These are phyloP conservation scores for Muntiacus reevesi DNA, from an alignment of 2,113 vertebrate genomes.

Conservation along the genomic window DNA sequence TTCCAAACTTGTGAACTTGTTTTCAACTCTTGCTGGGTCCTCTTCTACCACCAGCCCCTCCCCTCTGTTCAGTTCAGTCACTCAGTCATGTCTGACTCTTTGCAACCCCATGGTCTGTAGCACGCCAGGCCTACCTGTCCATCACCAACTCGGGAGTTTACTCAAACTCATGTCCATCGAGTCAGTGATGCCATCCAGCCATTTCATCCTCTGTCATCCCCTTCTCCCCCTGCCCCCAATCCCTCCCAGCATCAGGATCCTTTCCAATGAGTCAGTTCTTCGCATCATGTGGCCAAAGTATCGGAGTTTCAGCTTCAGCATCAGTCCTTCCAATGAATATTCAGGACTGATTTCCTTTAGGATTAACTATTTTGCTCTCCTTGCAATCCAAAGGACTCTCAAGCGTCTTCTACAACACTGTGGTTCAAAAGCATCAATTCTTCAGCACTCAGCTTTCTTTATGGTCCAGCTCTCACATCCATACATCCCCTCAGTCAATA, in stretches of 20 bases:
- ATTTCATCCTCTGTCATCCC: neutral
- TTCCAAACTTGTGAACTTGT: neutral
- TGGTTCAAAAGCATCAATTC: neutral
- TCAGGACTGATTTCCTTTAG: neutral
- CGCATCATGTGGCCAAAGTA: neutral
- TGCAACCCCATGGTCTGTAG: neutral
- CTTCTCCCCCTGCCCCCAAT: neutral
- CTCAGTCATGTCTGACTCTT: neutral
- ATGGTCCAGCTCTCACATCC: neutral
- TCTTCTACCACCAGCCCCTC: neutral
- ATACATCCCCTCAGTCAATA: neutral
- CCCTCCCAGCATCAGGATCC: neutral
- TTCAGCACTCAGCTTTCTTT: neutral
- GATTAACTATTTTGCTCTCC: neutral
- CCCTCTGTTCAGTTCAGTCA: neutral
- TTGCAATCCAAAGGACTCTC: neutral
- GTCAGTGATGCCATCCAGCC: neutral
- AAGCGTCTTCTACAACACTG: neutral
- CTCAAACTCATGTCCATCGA: neutral
- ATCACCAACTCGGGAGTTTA: neutral
- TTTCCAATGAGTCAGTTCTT: neutral
- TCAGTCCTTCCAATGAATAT: neutral
- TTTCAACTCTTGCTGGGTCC: neutral
- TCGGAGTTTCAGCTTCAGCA: neutral
- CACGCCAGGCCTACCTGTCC: neutral